Evolutionary conservation across 2,113 vertebrate species (phyloP).

Genomic region (Istiophorus platypterus): DNA sequence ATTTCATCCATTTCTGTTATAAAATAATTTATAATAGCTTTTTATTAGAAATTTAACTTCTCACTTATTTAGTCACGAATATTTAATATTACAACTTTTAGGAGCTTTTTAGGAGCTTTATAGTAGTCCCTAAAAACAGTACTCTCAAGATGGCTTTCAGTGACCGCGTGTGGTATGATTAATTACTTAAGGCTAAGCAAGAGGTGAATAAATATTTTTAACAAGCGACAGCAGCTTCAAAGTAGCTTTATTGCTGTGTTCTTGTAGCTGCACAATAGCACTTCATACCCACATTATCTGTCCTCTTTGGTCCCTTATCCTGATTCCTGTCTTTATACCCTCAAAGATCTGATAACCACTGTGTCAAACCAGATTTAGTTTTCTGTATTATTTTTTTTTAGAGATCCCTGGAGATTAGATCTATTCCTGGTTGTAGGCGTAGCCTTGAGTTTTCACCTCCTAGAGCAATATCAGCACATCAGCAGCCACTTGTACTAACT

Average conservation of each 20-base stretch:
- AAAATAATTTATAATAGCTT: not conserved
- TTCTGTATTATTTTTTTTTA: conserved; percentile 39
- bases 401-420: conserved; percentile 40
- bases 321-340: conserved; percentile 46
- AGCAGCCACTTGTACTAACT: conserved; percentile 20
- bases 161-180: not conserved
- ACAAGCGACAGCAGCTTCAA: conserved; percentile 20
- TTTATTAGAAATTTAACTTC: not conserved
- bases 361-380: conserved; percentile 60
- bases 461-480: not conserved
- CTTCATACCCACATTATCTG: conserved; percentile 56
- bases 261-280: conserved; percentile 24
- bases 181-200: conserved; percentile 10
- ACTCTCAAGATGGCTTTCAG: not conserved
- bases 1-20: not conserved
- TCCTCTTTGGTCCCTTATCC: conserved; percentile 45
- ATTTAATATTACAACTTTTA: conserved; percentile 2
- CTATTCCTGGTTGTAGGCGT: conserved; percentile 30
- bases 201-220: conserved; percentile 25
- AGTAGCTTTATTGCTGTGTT: conserved; percentile 26
- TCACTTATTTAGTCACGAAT: not conserved
- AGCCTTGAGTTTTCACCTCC: conserved; percentile 34
- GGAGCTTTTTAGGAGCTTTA: not conserved
- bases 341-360: conserved; percentile 62
- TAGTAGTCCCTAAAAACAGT: not conserved